Percentiles rank a stretch among this genome's conserved stretches.
These are phyloP conservation scores for Carassius auratus DNA, from an alignment of 2,113 vertebrate species.

Conservation along the genomic window DNA sequence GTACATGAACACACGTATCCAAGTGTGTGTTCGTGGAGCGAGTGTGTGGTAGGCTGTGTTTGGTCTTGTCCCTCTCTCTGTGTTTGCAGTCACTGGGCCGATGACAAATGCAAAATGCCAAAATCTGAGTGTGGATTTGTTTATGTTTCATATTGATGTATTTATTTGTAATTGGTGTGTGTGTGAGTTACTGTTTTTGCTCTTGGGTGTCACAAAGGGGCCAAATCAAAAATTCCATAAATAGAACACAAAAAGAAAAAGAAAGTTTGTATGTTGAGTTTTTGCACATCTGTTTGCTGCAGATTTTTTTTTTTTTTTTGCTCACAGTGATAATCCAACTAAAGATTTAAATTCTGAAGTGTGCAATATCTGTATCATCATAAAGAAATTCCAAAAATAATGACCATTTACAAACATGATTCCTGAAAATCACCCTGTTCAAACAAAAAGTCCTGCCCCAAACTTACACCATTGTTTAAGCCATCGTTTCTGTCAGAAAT, in stretches of 20 bases:
- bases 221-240: slow-evolving; percentile 20
- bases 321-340: not conserved
- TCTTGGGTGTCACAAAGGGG: not conserved
- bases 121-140: not conserved
- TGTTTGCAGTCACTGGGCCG: not conserved
- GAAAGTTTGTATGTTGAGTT: not conserved
- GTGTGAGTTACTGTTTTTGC: not conserved
- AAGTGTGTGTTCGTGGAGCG: not conserved
- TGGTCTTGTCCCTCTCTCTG: slow-evolving; percentile 19
- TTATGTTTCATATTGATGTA: slow-evolving; percentile 5
- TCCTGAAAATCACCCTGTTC: too few species aligned
- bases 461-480: too few species aligned
- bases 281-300: not conserved
- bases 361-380: not conserved
- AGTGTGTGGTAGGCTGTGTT: slow-evolving; percentile 13
- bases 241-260: not conserved
- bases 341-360: not conserved
- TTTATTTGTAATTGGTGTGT: slow-evolving; percentile 2
- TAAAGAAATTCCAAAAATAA: too few species aligned
- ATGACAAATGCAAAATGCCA: not conserved
- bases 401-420: too few species aligned
- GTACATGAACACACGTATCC: not conserved
- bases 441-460: too few species aligned
- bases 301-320: not conserved
- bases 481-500: too few species aligned